phyloP scores from a whole-genome alignment of 2,888 invertebrate genomes.

The Trichogramma evanescens region DNA sequence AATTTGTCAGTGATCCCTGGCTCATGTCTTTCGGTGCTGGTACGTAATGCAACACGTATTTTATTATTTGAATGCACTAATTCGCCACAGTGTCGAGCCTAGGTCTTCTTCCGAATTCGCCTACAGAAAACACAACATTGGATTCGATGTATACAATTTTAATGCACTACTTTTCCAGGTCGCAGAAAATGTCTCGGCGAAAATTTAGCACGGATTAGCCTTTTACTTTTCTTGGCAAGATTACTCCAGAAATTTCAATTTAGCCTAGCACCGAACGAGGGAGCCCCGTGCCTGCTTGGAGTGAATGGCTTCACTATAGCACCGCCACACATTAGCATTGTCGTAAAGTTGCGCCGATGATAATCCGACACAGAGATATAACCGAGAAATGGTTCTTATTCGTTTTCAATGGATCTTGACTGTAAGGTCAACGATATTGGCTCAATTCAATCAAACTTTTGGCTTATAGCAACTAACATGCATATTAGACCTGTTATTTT shows the following conservation, averaged over 20 bases:
- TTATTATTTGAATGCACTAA: not conserved
- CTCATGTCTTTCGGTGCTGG: slow-evolving; percentile 33
- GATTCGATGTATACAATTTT: no score
- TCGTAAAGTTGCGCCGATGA: slow-evolving; percentile 10
- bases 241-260: slow-evolving; percentile 68
- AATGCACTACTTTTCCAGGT: slow-evolving; percentile 30
- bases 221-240: slow-evolving; percentile 66
- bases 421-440: no score
- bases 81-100: no score
- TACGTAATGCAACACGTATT: slow-evolving; percentile 10
- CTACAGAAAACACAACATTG: no score
- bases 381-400: no score
- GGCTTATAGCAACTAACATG: no score
- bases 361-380: no score
- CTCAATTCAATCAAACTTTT: no score
- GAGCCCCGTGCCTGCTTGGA: slow-evolving; percentile 56
- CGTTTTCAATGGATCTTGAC: no score
- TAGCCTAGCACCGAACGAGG: slow-evolving; percentile 55
- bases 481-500: no score
- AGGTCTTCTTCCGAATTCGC: no score
- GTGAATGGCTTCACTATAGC: slow-evolving; percentile 67
- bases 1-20: slow-evolving; percentile 36
- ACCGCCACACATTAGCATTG: slow-evolving; percentile 23
- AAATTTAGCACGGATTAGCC: slow-evolving; percentile 64
- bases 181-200: slow-evolving; percentile 77